Evolutionary conservation across 1,140 invertebrate genomes (phyloP), one percentile per base, ranked within the genome.

Genomic region (Platyscapa corneri): DNA sequence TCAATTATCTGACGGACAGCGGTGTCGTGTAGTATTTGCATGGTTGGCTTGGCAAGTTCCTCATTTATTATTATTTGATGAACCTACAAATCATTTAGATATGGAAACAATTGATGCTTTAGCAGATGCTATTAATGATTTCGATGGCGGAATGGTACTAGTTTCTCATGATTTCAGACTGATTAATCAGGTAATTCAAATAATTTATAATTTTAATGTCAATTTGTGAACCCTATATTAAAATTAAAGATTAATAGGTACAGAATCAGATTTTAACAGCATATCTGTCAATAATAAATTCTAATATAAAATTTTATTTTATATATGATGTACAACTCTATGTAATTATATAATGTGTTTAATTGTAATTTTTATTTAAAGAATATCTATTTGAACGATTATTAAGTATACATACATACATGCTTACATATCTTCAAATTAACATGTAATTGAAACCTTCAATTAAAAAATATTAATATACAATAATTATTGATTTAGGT

Each of bases 21-120:
- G 99, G 82, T 99, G 99, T 94, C 96, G 99, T 87, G 98, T 99
- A 0, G 98, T 99, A 49, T 99, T 99, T 94, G 99, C 99, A 8
- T 99, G 97, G 97, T 93, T 99, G 76, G 97, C 98, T 0, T 98
- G 97, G 97, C 97, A 99, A 94, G 96, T 96, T 42, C 99, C 99
- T 10, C 98, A 99, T 94, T 93, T 99, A 83, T 94, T 99, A 65
- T 93, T 99, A 12, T 94, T 99, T 42, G 99, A 99, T 93, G 99
- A 99, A 95, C 99, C 99, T 88, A 99, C 99, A 37, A 99, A 99
- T 95, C 99, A 99, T 92, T 95, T 99, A 91, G 99, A 99, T 91
- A 99, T 99, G 96, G 99, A 99, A 94, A 99, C 98, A 0, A 99
- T 99, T 87, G 99, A 99, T 94, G 97, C 99, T 0, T 94, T 99